phyloP scores from a whole-genome alignment of 2,888 invertebrate genomes.

The Auanema freiburgensis region DNA sequence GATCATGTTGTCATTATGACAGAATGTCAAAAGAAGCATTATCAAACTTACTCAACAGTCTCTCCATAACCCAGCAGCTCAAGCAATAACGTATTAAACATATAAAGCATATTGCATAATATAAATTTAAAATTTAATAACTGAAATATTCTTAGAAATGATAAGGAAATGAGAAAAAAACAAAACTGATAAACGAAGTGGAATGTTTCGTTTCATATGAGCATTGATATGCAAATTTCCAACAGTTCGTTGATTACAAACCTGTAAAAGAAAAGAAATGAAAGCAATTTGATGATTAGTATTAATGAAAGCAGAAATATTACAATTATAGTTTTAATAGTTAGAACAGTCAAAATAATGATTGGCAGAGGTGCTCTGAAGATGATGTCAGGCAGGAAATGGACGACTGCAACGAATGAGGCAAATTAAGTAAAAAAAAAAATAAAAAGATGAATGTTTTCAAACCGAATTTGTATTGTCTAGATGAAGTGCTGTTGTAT shows the following conservation, averaged over 20 bases:
- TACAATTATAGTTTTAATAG: conserved; percentile 56
- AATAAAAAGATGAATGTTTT: conserved; percentile 20
- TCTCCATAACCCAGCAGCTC: conserved; percentile 57
- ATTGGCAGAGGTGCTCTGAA: conserved; percentile 63
- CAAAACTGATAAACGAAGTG: conserved; percentile 45
- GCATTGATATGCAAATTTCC: conserved; percentile 35
- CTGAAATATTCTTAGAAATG: conserved; percentile 32
- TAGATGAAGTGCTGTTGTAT: conserved; percentile 39
- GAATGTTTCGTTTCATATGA: conserved; percentile 41
- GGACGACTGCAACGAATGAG: conserved; percentile 52
- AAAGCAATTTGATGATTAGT: no score
- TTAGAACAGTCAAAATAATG: conserved; percentile 55
- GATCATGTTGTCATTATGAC: no score
- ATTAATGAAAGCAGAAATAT: not conserved
- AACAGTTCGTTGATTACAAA: conserved; percentile 43
- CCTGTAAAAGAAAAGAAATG: conserved; percentile 11
- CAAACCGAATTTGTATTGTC: conserved; percentile 36
- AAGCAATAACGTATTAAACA: conserved; percentile 62
- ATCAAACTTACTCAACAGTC: conserved; percentile 18
- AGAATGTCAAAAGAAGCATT: conserved; percentile 1
- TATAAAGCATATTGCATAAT: conserved; percentile 61
- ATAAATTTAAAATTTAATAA: conserved; percentile 61
- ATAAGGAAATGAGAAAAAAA: not conserved
- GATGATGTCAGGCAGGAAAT: conserved; percentile 59
- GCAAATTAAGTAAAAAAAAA: not conserved